Percentiles rank a stretch among this genome's conserved stretches.
phyloP scores from a whole-genome alignment of 1,140 invertebrate species.

The Anastatus disparis region DNA sequence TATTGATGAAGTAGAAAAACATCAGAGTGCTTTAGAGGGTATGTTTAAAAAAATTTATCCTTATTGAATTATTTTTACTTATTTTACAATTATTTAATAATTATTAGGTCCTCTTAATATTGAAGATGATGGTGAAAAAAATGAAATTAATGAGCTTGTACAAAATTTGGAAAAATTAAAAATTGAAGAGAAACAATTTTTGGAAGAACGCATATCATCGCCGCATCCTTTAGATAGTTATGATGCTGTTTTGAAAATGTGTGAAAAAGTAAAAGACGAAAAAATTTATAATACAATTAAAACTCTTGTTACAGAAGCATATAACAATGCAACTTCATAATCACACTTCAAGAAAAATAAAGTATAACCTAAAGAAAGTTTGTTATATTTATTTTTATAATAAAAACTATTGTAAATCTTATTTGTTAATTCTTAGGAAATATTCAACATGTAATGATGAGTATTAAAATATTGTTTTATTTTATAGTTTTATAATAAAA shows the following conservation, averaged over 20 bases:
- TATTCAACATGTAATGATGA: too few species aligned
- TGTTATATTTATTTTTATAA: too few species aligned
- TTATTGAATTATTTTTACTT: too few species aligned
- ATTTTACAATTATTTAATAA: too few species aligned
- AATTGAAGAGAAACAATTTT: constrained; percentile 49
- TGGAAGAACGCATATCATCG: constrained; percentile 47
- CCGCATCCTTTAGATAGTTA: constrained; percentile 56
- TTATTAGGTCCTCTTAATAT: too few species aligned
- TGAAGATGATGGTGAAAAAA: too few species aligned
- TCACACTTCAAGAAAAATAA: too few species aligned
- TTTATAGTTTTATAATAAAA: constrained; percentile 10
- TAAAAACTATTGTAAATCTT: too few species aligned
- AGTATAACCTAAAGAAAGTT: too few species aligned
- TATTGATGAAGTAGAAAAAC: constrained; percentile 51
- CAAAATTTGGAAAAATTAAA: constrained; percentile 51
- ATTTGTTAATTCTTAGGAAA: background rate
- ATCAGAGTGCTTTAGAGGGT: too few species aligned
- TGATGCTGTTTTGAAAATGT: constrained; percentile 49
- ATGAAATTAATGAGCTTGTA: constrained; percentile 36
- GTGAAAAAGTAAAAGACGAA: constrained; percentile 46
- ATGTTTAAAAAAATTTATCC: too few species aligned
- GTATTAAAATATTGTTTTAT: background rate
- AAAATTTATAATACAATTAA: constrained; percentile 4
- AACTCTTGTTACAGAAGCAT: constrained; percentile 37
- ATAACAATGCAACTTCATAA: constrained; percentile 39